These are phyloP conservation scores for Rhinichthys klamathensis DNA, from an alignment of 2,113 vertebrate genomes.

Conservation along the genomic window DNA sequence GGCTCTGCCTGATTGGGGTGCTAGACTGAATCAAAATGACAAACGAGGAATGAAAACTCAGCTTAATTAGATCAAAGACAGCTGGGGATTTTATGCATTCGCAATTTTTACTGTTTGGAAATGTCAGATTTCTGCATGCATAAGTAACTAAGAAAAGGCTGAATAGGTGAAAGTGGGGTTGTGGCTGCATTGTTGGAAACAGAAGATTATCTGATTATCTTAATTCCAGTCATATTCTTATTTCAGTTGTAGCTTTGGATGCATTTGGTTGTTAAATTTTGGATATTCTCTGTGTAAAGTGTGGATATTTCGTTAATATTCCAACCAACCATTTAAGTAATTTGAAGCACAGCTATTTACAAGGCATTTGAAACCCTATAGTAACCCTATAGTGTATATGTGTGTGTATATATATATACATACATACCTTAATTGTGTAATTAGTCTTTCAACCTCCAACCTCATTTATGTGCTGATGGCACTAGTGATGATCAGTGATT, in stretches of 20 bases:
- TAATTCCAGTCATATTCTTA: neutral
- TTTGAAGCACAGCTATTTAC: neutral
- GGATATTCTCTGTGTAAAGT: neutral
- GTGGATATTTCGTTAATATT: neutral
- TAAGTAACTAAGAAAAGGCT: conserved; percentile 26
- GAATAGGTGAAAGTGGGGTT: neutral
- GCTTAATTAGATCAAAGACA: conserved; percentile 45
- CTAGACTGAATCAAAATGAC: conserved; percentile 42
- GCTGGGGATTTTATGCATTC: conserved; percentile 36
- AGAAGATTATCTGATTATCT: neutral
- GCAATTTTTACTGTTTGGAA: conserved; percentile 37
- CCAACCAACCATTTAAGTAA: neutral
- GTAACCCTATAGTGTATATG: too few species aligned
- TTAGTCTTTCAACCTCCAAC: neutral
- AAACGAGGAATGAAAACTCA: conserved; percentile 28
- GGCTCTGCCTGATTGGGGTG: conserved; percentile 14
- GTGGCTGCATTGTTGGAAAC: neutral
- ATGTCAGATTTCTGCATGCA: conserved; percentile 45
- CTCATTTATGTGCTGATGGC: conserved; percentile 5
- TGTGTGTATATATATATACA: neutral
- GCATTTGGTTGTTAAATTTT: neutral
- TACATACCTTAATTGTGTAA: neutral
- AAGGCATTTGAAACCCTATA: neutral
- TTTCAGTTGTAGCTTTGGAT: neutral
- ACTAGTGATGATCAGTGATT: neutral